phyloP scores from a whole-genome alignment of 2,888 invertebrate species.

The Ptychoptera contaminata region DNA sequence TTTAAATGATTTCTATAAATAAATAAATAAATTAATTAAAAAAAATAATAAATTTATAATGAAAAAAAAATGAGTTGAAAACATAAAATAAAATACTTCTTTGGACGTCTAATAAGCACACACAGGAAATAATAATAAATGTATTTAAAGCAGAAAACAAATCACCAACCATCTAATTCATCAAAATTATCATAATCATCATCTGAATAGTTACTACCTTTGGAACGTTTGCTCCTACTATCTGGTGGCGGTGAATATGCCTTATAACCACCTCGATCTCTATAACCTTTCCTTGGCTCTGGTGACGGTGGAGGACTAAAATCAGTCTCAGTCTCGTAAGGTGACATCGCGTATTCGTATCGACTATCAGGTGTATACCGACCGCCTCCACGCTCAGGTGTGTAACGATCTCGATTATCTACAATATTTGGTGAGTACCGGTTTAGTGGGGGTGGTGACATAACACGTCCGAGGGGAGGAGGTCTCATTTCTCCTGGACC shows the following conservation, averaged over 20 bases:
- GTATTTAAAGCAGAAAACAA: too few relatives aligned
- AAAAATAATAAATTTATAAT: too few relatives aligned
- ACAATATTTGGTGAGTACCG: slow-evolving; percentile 21
- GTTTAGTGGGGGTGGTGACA: slow-evolving; percentile 33
- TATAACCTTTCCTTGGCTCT: slow-evolving; percentile 29
- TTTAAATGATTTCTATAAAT: too few relatives aligned
- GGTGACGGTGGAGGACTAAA: slow-evolving; percentile 48
- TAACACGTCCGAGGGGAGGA: slow-evolving; percentile 38
- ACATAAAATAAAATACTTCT: too few relatives aligned
- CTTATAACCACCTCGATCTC: slow-evolving; percentile 10
- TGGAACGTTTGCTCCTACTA: slow-evolving; percentile 10
- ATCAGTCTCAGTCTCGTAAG: slow-evolving; percentile 46
- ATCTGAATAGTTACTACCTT: slow-evolving; percentile 11
- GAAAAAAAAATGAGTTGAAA: too few relatives aligned
- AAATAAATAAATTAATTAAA: too few relatives aligned
- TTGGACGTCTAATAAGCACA: too few relatives aligned
- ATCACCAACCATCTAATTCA: neutral
- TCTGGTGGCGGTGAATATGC: slow-evolving; percentile 7
- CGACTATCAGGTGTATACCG: slow-evolving; percentile 40
- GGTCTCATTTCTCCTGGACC: slow-evolving; percentile 36
- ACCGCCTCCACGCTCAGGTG: slow-evolving; percentile 18
- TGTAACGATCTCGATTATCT: slow-evolving; percentile 27
- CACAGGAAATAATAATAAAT: too few relatives aligned
- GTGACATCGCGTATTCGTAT: slow-evolving; percentile 33
- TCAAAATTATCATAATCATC: slow-evolving; percentile 4